Conservation (phyloP, 2,797 vertebrate species). For the Zalophus californianus region DNA sequence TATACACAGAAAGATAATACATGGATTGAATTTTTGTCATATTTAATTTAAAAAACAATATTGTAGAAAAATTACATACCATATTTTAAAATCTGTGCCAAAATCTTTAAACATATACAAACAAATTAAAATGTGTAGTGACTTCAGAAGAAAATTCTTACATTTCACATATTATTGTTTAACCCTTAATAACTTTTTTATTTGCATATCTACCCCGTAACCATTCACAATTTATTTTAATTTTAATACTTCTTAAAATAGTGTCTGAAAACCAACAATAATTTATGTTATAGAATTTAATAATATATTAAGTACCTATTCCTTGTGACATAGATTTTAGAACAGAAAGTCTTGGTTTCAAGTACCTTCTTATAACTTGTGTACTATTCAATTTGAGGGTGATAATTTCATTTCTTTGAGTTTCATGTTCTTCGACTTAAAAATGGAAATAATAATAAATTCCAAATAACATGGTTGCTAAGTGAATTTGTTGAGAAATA, state of each 20-base stretch:
- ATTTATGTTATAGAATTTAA: neutral
- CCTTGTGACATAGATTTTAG: neutral
- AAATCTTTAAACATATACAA: neutral
- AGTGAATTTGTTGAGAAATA: conserved; percentile 24
- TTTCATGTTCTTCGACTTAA: neutral
- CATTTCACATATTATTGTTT: neutral
- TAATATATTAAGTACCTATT: neutral
- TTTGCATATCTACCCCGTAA: neutral
- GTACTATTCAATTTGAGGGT: neutral
- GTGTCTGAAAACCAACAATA: neutral
- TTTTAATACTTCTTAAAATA: neutral
- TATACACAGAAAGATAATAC: neutral
- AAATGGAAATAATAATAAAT: neutral
- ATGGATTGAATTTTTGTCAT: neutral
- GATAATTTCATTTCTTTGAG: neutral
- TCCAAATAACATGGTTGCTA: neutral
- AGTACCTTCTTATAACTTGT: neutral
- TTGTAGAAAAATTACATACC: neutral
- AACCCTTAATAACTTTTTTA: neutral
- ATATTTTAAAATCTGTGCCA: neutral
- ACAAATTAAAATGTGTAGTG: neutral
- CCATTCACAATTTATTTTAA: neutral
- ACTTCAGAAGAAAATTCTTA: neutral
- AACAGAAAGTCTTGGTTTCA: neutral
- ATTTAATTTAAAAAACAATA: neutral